These are phyloP conservation scores for Portevinia maculata DNA, from an alignment of 2,888 invertebrate genomes.

Conservation along the genomic window DNA sequence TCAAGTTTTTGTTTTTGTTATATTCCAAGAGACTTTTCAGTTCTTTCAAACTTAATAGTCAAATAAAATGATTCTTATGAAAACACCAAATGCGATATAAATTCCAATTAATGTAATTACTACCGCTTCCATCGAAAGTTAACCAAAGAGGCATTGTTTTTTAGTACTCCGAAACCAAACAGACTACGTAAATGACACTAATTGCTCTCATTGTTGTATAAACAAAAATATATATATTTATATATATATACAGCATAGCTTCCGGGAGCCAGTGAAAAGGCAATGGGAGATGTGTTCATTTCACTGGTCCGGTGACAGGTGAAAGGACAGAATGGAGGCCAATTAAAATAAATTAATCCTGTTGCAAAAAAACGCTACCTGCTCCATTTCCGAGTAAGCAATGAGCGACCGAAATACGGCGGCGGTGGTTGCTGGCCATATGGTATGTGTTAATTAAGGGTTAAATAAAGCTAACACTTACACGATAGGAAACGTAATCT, in stretches of 20 bases:
- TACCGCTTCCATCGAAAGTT: constrained; percentile 13
- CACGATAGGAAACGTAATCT: constrained; percentile 18
- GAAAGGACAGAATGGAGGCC: constrained; percentile 40
- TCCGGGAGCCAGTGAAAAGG: background rate
- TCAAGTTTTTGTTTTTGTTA: background rate
- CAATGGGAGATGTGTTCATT: constrained; percentile 13
- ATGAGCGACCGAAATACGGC: background rate
- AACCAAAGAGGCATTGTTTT: constrained; percentile 37
- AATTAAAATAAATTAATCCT: constrained; percentile 63
- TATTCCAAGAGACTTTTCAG: constrained; percentile 11
- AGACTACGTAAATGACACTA: constrained; percentile 42
- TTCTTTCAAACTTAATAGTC: background rate
- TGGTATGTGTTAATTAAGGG: constrained; percentile 37
- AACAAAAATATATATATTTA: constrained; percentile 22
- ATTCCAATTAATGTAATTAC: constrained; percentile 58
- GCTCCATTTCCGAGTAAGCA: constrained; percentile 11
- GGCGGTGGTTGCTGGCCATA: too few relatives aligned
- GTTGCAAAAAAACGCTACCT: background rate
- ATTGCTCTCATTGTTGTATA: constrained; percentile 49
- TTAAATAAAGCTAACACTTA: constrained; percentile 33
- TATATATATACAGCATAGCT: background rate
- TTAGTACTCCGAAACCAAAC: constrained; percentile 21
- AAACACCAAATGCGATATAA: constrained; percentile 40
- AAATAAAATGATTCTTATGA: constrained; percentile 1
- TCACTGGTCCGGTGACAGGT: constrained; percentile 33